Evolutionary conservation across 2,888 invertebrate species (phyloP).

Genomic region (Junonia oenone): DNA sequence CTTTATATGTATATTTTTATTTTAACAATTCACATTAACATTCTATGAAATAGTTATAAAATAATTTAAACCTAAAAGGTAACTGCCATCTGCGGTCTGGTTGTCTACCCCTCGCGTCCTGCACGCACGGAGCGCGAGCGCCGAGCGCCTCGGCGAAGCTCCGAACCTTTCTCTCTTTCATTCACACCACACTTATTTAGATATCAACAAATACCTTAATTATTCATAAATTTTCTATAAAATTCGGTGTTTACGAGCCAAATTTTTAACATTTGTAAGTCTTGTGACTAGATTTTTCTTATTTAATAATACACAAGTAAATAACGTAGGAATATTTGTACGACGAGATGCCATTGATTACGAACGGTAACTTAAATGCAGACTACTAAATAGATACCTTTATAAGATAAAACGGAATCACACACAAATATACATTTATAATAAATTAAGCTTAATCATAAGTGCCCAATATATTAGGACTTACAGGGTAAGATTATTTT

Average conservation of each 20-base stretch:
- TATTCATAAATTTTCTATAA: conserved; percentile 57
- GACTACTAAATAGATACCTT: conserved; percentile 71
- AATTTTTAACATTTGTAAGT: conserved; percentile 74
- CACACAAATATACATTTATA: conserved; percentile 66
- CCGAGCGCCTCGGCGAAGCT: conserved; percentile 8
- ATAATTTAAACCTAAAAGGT: conserved; percentile 75
- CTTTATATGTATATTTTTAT: conserved; percentile 52
- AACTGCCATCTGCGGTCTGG: conserved; percentile 62
- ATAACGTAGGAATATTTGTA: conserved; percentile 80
- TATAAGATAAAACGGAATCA: conserved; percentile 69
- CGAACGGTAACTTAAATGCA: conserved; percentile 80
- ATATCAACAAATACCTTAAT: conserved; percentile 53
- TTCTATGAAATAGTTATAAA: conserved; percentile 68
- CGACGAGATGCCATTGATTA: conserved; percentile 79
- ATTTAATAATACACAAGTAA: conserved; percentile 74
- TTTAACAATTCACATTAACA: conserved; percentile 65
- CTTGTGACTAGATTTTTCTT: conserved; percentile 79
- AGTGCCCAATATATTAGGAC: conserved; percentile 34
- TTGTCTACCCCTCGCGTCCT: conserved; percentile 17
- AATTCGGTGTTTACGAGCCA: conserved; percentile 66
- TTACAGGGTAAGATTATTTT: conserved; percentile 58
- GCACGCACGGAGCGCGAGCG: conserved; percentile 4
- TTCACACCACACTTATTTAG: conserved; percentile 27
- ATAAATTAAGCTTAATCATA: conserved; percentile 70
- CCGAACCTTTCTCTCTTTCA: conserved; percentile 23